phyloP scores from a whole-genome alignment of 2,113 vertebrate genomes.

The Pelmatolapia mariae region DNA sequence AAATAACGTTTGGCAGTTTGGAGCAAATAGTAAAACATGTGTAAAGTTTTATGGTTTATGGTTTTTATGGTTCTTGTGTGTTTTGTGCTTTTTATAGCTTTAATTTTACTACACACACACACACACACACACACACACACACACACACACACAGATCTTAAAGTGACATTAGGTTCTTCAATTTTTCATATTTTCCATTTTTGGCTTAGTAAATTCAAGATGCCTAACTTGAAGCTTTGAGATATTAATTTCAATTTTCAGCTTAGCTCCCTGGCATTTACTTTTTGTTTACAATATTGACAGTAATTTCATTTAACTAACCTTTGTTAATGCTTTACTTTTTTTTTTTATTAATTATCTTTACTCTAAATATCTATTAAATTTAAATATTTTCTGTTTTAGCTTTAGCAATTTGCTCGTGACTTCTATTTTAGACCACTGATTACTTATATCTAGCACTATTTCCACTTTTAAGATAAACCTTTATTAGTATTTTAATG shows the following conservation, averaged over 20 bases:
- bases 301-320: not conserved
- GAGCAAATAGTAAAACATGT: not conserved
- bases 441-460: not conserved
- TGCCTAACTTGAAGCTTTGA: not conserved
- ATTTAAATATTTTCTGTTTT: not conserved
- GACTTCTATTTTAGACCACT: not conserved
- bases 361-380: not conserved
- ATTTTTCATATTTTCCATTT: not conserved
- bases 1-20: not conserved
- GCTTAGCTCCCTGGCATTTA: not conserved
- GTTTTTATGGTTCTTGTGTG: not conserved
- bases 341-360: rapidly evolving
- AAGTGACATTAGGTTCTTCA: not conserved
- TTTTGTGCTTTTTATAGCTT: not conserved
- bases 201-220: not conserved
- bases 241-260: not conserved
- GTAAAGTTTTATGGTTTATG: not conserved
- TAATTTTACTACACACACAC: not conserved
- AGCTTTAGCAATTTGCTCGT: not conserved
- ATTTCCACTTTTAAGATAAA: not conserved
- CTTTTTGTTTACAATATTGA: not conserved
- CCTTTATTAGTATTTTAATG: not conserved
- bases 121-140: not conserved
- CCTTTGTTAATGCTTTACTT: not conserved
- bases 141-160: rapidly evolving